Percentiles rank a stretch among this genome's conserved stretches.
Conservation (phyloP, 2,888 invertebrate genomes). For the Hemithea aestivaria region DNA sequence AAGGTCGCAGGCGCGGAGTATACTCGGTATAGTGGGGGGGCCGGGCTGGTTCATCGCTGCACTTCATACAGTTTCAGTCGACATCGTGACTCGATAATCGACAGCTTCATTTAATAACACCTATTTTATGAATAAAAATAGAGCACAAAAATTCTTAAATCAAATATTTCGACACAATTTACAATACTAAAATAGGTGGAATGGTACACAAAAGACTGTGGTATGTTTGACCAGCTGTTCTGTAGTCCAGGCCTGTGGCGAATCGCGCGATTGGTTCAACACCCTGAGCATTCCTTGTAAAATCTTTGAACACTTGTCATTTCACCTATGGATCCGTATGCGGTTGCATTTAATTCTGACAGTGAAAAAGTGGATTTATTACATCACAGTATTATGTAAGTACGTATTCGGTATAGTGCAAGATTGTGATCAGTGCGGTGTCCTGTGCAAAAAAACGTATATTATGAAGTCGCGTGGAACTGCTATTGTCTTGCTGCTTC, state of each 20-base stretch:
- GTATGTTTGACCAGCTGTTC: constrained; percentile 54
- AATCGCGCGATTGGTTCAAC: constrained; percentile 39
- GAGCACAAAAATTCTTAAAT: constrained; percentile 2
- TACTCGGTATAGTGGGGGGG: constrained; percentile 53
- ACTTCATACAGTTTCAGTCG: constrained; percentile 55
- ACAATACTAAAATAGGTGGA: constrained; percentile 10
- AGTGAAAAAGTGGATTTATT: background rate
- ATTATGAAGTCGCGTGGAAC: constrained; percentile 45
- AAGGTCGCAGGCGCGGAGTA: constrained; percentile 56
- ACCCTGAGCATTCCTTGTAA: constrained; percentile 23
- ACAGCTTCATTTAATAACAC: constrained; percentile 6
- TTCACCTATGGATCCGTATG: constrained; percentile 9
- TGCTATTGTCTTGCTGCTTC: constrained; percentile 32
- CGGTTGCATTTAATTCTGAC: constrained; percentile 12
- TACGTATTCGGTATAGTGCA: constrained; percentile 7
- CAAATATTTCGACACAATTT: constrained; percentile 8
- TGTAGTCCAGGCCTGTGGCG: constrained; percentile 29
- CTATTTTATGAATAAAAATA: constrained; percentile 6
- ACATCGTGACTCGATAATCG: constrained; percentile 18
- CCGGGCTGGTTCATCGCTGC: constrained; percentile 47
- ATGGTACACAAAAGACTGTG: constrained; percentile 28
- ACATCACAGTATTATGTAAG: constrained; percentile 4
- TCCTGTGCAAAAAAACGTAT: constrained; percentile 29
- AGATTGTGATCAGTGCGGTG: constrained; percentile 19
- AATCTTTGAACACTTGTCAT: constrained; percentile 6